phyloP scores from a whole-genome alignment of 2,888 invertebrate genomes.

The Orthonychiurus folsomi region DNA sequence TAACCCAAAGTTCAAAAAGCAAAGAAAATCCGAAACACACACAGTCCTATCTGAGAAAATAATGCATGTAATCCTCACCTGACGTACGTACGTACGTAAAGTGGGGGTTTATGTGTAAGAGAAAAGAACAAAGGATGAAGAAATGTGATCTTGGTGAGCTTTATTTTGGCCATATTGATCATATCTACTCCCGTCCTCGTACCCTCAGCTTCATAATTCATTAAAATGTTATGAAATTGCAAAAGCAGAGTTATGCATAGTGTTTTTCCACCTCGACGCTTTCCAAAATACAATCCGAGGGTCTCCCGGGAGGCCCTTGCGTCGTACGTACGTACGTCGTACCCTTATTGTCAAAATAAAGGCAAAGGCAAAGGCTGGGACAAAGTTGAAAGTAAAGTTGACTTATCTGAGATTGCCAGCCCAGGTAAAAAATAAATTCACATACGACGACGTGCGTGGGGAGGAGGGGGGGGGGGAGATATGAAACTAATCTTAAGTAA shows the following conservation, averaged over 20 bases:
- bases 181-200: too few species aligned
- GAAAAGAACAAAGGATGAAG: neutral
- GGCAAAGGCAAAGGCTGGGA: neutral
- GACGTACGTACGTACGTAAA: too few species aligned
- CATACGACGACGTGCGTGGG: neutral
- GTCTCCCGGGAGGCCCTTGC: neutral
- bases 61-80: too few species aligned
- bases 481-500: neutral
- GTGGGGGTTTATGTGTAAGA: neutral
- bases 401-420: neutral
- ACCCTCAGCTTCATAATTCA: slow-evolving; percentile 1
- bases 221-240: neutral
- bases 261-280: neutral
- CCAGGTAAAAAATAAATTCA: slow-evolving; percentile 1
- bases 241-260: too few species aligned
- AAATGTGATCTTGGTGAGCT: neutral
- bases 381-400: too few species aligned
- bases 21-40: too few species aligned
- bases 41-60: neutral
- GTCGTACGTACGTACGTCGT: neutral
- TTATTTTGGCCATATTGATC: neutral
- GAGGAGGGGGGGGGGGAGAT: neutral
- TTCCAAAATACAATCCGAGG: too few species aligned
- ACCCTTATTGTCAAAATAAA: too few species aligned
- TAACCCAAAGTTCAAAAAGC: too few species aligned